phyloP scores from a whole-genome alignment of 2,113 vertebrate genomes.

The Lepus timidus region DNA sequence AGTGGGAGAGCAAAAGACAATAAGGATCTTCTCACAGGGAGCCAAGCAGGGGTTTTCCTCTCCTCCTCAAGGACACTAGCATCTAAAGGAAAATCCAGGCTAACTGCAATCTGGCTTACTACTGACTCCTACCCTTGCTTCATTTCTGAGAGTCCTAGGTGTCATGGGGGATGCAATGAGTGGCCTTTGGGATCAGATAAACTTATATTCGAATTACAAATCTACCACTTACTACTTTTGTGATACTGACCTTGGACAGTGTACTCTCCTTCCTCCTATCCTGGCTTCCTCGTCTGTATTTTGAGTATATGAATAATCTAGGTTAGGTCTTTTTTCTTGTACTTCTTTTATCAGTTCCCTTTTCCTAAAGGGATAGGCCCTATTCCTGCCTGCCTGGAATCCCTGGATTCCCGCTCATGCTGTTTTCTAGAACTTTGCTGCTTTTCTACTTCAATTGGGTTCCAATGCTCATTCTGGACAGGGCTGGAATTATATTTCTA shows the following conservation, averaged over 20 bases:
- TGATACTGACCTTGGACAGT: not conserved
- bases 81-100: constrained; percentile 9
- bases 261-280: not conserved
- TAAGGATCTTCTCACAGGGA: not conserved
- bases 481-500: not conserved
- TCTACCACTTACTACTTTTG: not conserved
- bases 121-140: not conserved
- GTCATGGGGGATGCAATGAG: not conserved
- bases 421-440: not conserved
- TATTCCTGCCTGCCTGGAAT: not conserved
- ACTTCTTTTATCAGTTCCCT: not conserved
- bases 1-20: not conserved
- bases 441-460: not conserved
- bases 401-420: not conserved
- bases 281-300: not conserved
- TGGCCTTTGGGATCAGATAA: not conserved
- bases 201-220: not conserved
- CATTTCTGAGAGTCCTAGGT: not conserved
- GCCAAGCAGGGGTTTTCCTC: not conserved
- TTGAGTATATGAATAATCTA: not conserved
- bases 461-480: not conserved
- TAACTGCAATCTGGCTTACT: not conserved
- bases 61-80: not conserved
- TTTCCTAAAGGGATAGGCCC: not conserved
- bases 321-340: not conserved